Evolutionary conservation across 2,113 vertebrate genomes (phyloP).

Genomic region (Tragelaphus strepsiceros): DNA sequence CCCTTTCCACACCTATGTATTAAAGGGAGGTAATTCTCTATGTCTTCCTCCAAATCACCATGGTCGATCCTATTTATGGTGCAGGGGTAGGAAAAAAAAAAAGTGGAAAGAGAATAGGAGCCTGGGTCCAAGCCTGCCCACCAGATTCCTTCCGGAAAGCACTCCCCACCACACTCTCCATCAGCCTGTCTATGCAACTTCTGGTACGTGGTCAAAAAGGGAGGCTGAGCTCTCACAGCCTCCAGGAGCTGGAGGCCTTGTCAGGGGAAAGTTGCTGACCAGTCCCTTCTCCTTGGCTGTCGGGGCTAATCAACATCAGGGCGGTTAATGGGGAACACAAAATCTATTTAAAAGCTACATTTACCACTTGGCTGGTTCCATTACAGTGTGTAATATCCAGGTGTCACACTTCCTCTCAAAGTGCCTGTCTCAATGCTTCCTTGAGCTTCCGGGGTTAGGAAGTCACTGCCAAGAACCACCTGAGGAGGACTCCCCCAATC

Average conservation of each 20-base stretch:
- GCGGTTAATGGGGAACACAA: conserved; percentile 93
- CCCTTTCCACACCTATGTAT: neutral
- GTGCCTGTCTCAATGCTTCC: conserved; percentile 86
- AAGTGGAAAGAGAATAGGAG: neutral
- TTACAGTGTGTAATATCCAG: conserved; percentile 94
- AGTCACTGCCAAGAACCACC: conserved; percentile 76
- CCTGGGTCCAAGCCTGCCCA: neutral
- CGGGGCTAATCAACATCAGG: conserved; percentile 91
- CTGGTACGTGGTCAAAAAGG: accelerated
- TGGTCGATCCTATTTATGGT: neutral
- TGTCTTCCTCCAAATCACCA: neutral
- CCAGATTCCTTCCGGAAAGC: neutral
- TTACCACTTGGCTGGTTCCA: conserved; percentile 99
- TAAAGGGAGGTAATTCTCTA: neutral
- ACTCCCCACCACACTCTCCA: neutral
- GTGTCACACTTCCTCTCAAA: conserved; percentile 91
- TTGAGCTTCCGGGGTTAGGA: conserved; percentile 82
- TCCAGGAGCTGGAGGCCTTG: conserved; percentile 68
- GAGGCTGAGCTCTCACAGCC: neutral
- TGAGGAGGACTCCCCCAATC: neutral
- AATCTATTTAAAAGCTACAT: conserved; percentile 98
- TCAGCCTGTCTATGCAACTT: neutral
- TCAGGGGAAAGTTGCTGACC: conserved; percentile 82
- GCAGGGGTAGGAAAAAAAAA: neutral
- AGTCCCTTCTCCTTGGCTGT: conserved; percentile 83